phyloP scores from a whole-genome alignment of 2,888 invertebrate genomes.

The Falcaria lacertinaria region DNA sequence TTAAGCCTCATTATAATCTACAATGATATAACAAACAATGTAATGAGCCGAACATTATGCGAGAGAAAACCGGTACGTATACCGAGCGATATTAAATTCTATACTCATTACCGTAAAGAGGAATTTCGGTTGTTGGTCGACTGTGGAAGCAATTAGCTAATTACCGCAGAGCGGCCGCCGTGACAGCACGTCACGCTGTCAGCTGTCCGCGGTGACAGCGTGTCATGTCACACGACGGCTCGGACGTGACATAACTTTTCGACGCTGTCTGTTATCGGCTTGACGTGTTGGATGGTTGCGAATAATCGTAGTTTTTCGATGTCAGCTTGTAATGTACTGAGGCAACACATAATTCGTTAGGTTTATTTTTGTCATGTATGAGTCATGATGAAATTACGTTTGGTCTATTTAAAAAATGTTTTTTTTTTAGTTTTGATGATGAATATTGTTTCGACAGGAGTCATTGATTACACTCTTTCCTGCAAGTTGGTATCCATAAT shows the following conservation, averaged over 20 bases:
- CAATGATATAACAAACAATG: conserved; percentile 29
- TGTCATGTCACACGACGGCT: conserved; percentile 27
- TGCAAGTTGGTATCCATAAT: too few relatives aligned
- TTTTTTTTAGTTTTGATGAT: too few relatives aligned
- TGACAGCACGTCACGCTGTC: conserved; percentile 24
- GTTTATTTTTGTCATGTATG: neutral
- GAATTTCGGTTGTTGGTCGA: conserved; percentile 1
- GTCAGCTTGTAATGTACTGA: neutral
- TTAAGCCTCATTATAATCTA: conserved; percentile 22
- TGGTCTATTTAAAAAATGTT: neutral
- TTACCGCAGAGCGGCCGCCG: conserved; percentile 35
- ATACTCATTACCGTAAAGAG: neutral
- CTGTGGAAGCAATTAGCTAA: conserved; percentile 58
- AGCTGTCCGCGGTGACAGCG: conserved; percentile 13
- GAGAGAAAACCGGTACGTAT: conserved; percentile 11
- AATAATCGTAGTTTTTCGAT: conserved; percentile 7
- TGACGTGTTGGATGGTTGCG: conserved; percentile 27
- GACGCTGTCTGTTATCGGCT: conserved; percentile 48
- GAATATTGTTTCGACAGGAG: too few relatives aligned
- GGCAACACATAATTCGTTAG: neutral
- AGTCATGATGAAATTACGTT: neutral
- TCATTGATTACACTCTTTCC: too few relatives aligned
- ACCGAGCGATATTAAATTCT: neutral
- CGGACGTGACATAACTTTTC: conserved; percentile 59
- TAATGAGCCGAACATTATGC: conserved; percentile 46